Conservation (phyloP, 2,113 vertebrate genomes). For the Antigone vipio region DNA sequence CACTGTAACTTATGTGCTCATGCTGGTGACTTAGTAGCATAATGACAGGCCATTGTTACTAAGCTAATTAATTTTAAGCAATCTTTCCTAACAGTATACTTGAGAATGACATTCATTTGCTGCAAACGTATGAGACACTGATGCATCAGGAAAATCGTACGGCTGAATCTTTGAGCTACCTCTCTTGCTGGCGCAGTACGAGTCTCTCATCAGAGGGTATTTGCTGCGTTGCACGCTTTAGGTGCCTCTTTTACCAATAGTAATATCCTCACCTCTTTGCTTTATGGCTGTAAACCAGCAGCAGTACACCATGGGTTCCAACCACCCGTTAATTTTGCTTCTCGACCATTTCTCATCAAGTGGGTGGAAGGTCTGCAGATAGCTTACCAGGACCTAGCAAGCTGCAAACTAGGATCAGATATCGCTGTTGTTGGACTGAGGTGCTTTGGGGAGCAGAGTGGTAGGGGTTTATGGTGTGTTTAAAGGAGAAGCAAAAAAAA, state of each 20-base stretch:
- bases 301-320: background rate
- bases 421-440: background rate
- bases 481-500: too few relatives aligned
- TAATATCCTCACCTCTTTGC: background rate
- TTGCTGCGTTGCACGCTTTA: background rate
- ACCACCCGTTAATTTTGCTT: background rate
- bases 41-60: conserved; percentile 62
- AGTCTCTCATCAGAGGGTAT: background rate
- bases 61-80: conserved; percentile 66
- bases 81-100: conserved; percentile 47
- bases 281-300: background rate
- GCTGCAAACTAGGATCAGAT: background rate
- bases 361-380: background rate
- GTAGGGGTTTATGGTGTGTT: too few relatives aligned
- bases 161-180: background rate
- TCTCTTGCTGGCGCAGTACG: background rate
- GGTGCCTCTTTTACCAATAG: background rate
- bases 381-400: background rate
- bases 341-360: fast-evolving
- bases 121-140: background rate
- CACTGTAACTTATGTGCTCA: conserved; percentile 51
- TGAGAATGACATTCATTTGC: conserved; percentile 21
- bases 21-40: conserved; percentile 53
- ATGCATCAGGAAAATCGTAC: conserved; percentile 20
- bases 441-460: background rate